Conservation (phyloP, 2,888 invertebrate species). For the Ditula angustiorana region DNA sequence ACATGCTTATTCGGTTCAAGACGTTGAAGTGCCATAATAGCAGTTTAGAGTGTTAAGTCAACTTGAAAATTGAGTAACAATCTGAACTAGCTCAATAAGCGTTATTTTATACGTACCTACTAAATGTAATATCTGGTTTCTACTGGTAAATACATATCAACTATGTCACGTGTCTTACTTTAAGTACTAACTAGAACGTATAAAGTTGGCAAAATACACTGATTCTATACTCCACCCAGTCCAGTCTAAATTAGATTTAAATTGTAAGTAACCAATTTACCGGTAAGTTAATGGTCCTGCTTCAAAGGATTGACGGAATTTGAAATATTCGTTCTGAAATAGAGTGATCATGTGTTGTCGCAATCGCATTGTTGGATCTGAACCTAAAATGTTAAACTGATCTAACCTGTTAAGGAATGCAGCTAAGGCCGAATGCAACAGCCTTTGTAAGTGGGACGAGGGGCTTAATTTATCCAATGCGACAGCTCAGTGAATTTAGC, state of each 20-base stretch:
- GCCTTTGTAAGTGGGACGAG: conserved; percentile 62
- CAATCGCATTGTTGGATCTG: conserved; percentile 62
- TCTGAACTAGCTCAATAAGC: too few relatives aligned
- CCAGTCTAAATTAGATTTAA: conserved; percentile 25
- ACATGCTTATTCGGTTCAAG: background rate
- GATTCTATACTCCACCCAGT: conserved; percentile 15
- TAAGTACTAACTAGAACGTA: background rate
- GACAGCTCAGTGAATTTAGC: conserved; percentile 65
- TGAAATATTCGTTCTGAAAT: conserved; percentile 37
- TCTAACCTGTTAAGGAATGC: conserved; percentile 71
- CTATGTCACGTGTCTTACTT: background rate
- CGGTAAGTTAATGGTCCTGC: conserved; percentile 22
- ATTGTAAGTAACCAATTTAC: conserved; percentile 26
- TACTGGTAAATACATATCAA: background rate
- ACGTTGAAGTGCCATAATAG: background rate
- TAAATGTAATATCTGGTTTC: background rate
- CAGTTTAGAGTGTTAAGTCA: background rate
- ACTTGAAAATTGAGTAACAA: background rate
- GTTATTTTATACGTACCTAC: too few relatives aligned
- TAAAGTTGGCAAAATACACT: background rate
- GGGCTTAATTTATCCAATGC: conserved; percentile 68
- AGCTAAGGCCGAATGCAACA: conserved; percentile 62
- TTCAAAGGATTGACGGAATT: conserved; percentile 31
- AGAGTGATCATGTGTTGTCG: conserved; percentile 55
- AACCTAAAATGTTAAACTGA: conserved; percentile 49